phyloP scores from a whole-genome alignment of 2,113 vertebrate species.

The Prunella fulvescens region DNA sequence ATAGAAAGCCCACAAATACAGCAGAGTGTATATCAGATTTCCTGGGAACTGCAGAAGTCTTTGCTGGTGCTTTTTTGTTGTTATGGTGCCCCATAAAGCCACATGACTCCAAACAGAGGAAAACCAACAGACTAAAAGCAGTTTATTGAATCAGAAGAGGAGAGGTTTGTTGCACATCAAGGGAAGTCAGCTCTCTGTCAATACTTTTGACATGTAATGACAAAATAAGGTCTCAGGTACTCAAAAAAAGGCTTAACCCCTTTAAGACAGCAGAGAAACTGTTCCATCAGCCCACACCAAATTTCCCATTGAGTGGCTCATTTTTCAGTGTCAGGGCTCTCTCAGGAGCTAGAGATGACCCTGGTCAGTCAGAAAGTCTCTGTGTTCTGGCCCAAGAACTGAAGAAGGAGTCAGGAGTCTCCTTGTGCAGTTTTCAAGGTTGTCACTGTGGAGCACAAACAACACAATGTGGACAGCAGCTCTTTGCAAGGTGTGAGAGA shows the following conservation, averaged over 20 bases:
- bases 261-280: neutral
- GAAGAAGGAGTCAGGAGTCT: too few relatives aligned
- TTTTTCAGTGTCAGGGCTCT: too few relatives aligned
- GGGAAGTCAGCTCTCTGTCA: neutral
- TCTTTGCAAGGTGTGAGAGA: too few relatives aligned
- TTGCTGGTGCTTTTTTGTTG: neutral
- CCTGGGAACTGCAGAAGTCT: neutral
- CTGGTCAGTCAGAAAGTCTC: too few relatives aligned
- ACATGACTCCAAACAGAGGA: neutral
- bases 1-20: neutral
- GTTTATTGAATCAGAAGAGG: neutral
- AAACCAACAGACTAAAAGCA: neutral
- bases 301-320: rapidly evolving
- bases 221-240: neutral
- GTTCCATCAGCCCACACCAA: neutral
- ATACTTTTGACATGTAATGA: neutral
- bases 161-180: neutral
- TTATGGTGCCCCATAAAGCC: neutral
- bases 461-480: too few relatives aligned
- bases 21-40: neutral
- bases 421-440: too few relatives aligned
- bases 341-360: too few relatives aligned
- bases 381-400: too few relatives aligned
- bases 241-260: neutral
- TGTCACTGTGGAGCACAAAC: too few relatives aligned